Conservation (phyloP, 2,113 vertebrate species). For the Grammomys dolichurus region DNA sequence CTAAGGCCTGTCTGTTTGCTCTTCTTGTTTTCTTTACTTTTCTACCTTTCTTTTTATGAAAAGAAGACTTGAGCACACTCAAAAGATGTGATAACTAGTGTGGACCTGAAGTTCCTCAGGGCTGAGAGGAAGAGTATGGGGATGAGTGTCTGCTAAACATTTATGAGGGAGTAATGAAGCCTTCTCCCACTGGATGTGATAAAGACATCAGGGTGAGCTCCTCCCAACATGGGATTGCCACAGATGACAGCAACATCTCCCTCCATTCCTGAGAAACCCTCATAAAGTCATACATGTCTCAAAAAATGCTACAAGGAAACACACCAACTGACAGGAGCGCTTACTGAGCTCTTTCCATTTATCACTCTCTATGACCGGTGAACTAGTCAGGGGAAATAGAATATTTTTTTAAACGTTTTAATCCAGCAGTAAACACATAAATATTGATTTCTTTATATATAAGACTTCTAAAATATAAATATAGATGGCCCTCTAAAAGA, state of each 20-base stretch:
- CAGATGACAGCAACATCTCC: not conserved
- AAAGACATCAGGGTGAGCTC: not conserved
- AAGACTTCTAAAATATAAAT: no score
- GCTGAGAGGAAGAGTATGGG: not conserved
- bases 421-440: no score
- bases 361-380: not conserved
- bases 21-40: not conserved
- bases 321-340: not conserved
- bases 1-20: not conserved
- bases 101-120: not conserved
- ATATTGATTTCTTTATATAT: no score
- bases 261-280: not conserved
- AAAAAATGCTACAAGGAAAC: not conserved
- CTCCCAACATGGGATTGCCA: not conserved
- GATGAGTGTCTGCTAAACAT: not conserved
- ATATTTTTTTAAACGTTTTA: not conserved
- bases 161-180: not conserved
- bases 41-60: not conserved
- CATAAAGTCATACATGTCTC: conserved; percentile 28
- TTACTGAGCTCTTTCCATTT: not conserved
- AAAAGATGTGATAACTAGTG: not conserved
- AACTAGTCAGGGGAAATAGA: not conserved
- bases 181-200: not conserved
- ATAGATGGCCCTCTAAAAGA: no score
- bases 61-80: not conserved